Conservation (phyloP, 2,888 invertebrate genomes). For the Brassicogethes aeneus region DNA sequence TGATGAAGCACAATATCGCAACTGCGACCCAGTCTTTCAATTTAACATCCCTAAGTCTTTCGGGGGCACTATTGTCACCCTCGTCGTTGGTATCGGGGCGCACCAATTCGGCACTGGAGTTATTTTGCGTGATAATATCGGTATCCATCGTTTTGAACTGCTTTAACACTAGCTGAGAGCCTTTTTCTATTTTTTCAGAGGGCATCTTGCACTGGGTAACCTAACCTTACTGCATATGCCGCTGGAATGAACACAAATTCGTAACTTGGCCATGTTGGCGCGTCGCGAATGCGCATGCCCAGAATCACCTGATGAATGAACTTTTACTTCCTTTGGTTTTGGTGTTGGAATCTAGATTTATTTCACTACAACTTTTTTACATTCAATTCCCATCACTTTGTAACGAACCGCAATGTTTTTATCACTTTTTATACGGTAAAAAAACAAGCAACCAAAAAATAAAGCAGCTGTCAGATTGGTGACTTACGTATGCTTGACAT, state of each 20-base stretch:
- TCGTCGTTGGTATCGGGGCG: slow-evolving; percentile 17
- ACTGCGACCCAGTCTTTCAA: slow-evolving; percentile 57
- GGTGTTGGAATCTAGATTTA: no score
- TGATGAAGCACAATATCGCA: slow-evolving; percentile 78
- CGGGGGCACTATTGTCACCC: slow-evolving; percentile 15
- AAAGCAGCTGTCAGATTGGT: no score
- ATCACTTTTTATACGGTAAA: no score
- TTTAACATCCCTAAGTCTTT: slow-evolving; percentile 39
- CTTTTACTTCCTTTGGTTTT: no score
- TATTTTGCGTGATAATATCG: slow-evolving; percentile 23
- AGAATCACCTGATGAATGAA: slow-evolving; percentile 20
- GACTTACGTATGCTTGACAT: no score
- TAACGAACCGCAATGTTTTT: no score
- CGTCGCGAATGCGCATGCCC: slow-evolving; percentile 24
- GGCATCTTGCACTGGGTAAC: slow-evolving; percentile 26
- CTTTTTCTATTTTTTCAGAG: slow-evolving; percentile 31
- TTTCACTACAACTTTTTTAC: no score
- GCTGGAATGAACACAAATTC: slow-evolving; percentile 22
- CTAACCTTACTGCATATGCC: slow-evolving; percentile 21
- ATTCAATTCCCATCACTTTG: no score
- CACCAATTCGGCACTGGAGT: slow-evolving; percentile 29
- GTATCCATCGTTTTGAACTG: slow-evolving; percentile 27
- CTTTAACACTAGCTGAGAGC: slow-evolving; percentile 27
- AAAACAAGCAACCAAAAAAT: no score
- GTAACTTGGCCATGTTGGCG: slow-evolving; percentile 31